Conservation (phyloP, 2,113 vertebrate genomes). For the Halcyon malimbica region DNA sequence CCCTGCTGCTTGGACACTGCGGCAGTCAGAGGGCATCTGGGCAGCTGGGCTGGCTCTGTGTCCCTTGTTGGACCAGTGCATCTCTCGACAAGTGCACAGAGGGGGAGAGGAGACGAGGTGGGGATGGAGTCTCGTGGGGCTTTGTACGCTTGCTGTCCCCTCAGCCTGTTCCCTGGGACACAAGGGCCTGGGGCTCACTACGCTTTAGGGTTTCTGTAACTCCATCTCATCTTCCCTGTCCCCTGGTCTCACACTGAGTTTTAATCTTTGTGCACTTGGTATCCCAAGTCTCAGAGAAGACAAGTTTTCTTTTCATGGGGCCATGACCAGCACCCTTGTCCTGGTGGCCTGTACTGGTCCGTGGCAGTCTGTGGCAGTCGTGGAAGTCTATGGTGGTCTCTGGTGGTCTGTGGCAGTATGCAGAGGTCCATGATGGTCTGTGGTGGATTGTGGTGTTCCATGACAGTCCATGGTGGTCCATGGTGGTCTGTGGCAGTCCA, state of each 20-base stretch:
- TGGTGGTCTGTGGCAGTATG: not conserved
- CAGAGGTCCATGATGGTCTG: not conserved
- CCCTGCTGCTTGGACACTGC: rapidly evolving
- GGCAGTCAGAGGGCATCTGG: rapidly evolving
- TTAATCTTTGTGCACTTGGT: not conserved
- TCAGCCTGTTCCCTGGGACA: not conserved
- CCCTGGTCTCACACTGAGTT: rapidly evolving
- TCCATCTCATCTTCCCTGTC: rapidly evolving
- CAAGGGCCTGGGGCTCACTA: rapidly evolving
- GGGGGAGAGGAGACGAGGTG: not conserved
- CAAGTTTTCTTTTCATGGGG: not conserved
- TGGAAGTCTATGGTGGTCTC: not conserved
- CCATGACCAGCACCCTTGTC: not conserved
- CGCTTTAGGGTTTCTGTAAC: not conserved
- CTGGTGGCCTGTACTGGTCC: not conserved
- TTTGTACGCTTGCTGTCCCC: not conserved
- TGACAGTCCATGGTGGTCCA: no score
- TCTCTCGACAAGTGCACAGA: not conserved
- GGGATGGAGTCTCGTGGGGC: rapidly evolving
- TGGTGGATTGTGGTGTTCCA: not conserved
- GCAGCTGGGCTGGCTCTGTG: rapidly evolving
- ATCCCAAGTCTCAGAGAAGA: rapidly evolving
- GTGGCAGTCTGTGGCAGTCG: not conserved
- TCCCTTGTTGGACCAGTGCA: not conserved
- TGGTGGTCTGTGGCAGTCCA: not conserved